Percentiles rank a stretch among this genome's conserved stretches.
Evolutionary conservation across 92 coral and sea anemone genomes (phyloP).

Genomic region (Epizoanthus rinbou): DNA sequence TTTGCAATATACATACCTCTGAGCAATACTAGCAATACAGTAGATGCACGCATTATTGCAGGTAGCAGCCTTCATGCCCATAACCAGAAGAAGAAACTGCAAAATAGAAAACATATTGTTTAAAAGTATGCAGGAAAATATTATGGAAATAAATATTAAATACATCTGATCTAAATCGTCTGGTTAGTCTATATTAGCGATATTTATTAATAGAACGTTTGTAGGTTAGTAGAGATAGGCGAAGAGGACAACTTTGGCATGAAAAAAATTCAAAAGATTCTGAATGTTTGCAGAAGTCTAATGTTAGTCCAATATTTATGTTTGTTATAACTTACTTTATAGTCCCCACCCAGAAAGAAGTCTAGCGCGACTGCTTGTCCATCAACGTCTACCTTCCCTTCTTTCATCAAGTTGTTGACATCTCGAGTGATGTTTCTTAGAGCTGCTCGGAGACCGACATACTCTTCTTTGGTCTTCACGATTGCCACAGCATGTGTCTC

Average conservation of each 20-base stretch:
- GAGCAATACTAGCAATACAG: neutral
- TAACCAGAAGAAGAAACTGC: neutral
- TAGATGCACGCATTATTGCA: neutral
- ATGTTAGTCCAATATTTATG: too few species aligned
- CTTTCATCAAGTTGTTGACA: neutral
- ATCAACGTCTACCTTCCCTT: neutral
- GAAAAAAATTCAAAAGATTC: too few species aligned
- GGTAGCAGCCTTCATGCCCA: neutral
- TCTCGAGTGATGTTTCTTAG: neutral
- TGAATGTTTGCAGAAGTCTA: too few species aligned
- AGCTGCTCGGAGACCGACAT: neutral
- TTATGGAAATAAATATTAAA: too few species aligned
- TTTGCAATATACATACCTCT: neutral
- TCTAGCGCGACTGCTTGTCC: neutral
- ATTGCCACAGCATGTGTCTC: slow-evolving; percentile 6
- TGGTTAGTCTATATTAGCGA: too few species aligned
- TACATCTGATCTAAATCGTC: too few species aligned
- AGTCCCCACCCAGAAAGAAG: neutral
- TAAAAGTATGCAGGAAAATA: neutral
- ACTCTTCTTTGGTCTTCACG: neutral
- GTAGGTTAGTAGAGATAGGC: too few species aligned
- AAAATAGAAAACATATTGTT: neutral
- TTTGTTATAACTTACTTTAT: neutral
- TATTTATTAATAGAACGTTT: too few species aligned
- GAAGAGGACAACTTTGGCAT: too few species aligned